Conservation (phyloP, 2,113 vertebrate genomes). For the Psilopsiagon aurifrons region DNA sequence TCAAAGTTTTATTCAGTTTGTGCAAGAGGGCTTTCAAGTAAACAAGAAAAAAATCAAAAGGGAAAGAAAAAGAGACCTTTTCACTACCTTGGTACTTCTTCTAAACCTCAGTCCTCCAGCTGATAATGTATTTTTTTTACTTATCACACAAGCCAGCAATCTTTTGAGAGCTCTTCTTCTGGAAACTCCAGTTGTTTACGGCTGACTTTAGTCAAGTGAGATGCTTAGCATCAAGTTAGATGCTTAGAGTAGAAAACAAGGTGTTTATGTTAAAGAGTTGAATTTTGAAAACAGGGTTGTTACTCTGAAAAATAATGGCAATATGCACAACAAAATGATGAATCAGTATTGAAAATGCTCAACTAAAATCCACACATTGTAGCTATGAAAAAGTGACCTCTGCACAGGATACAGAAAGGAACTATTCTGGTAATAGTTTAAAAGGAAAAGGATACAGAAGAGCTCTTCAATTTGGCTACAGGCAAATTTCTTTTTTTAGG, state of each 20-base stretch:
- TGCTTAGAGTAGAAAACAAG: not conserved
- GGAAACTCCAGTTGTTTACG: not conserved
- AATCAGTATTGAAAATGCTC: not conserved
- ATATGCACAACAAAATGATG: not conserved
- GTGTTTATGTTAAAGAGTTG: not conserved
- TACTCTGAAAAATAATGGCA: not conserved
- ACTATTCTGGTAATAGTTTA: not conserved
- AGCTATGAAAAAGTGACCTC: not conserved
- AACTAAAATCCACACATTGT: not conserved
- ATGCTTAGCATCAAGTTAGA: not conserved
- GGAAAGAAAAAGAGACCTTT: accelerated
- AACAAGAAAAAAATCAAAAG: not conserved
- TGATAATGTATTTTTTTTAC: not conserved
- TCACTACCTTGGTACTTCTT: not conserved
- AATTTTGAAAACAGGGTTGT: too few species aligned
- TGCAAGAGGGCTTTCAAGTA: not conserved
- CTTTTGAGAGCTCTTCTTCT: not conserved
- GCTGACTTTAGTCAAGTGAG: not conserved
- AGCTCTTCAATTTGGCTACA: not conserved
- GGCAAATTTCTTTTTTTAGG: not conserved
- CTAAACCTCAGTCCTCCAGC: not conserved
- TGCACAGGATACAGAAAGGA: not conserved
- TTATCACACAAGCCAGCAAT: not conserved
- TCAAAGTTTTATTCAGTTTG: not conserved
- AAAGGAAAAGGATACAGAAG: not conserved